Evolutionary conservation across 1,140 invertebrate genomes (phyloP), one percentile per base, ranked within the genome.

Genomic region (Tetranychus cinnabarinus): DNA sequence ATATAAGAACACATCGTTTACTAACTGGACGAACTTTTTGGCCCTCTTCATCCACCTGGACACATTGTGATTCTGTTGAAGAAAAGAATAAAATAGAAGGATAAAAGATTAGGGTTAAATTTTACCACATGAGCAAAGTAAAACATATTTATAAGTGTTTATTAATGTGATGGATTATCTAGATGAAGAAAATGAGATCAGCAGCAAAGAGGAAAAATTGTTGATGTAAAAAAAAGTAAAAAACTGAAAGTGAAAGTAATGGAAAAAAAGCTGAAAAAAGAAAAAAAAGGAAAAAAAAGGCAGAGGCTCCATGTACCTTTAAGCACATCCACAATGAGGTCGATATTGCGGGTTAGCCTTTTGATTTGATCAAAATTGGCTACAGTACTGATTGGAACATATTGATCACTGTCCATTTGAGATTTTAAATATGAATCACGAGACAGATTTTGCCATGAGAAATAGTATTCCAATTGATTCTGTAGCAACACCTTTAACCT

Each of bases 361-460:
- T 85, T 85, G 59, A 93, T 84, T 77, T 88, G 85, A 72, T 88
- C 87, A 73, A 92, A 90, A 76, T 83, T 86, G 52, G 88, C 87
- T 69, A 93, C 80, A 52, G 87, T 90, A 76, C 81, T 82, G 70
- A 93, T 91, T 60, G 86, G 84, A 67, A 93, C 88, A 79, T 88
- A 93, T 75, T 91, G 86, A 76, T 92, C 88, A 73, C 83, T 82
- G 76, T 93, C 88, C 88, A 93, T 93, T 79, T 92, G 88, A 46
- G 86, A 88, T 70, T 87, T 75, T 68, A 92, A 78, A 77, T 90
- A 93, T 68, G 82, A 79, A 77, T 93, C 88, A 73, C 84, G 86
- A 61, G 84, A 82, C 72, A 92, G 77, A 73, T 91, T 93, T 72
- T 91, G 87, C 72, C 88, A 88, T 64, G 86, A 89, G 74, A 89